These are phyloP conservation scores for Marmota monax DNA, from an alignment of 2,113 vertebrate genomes.

Conservation along the genomic window DNA sequence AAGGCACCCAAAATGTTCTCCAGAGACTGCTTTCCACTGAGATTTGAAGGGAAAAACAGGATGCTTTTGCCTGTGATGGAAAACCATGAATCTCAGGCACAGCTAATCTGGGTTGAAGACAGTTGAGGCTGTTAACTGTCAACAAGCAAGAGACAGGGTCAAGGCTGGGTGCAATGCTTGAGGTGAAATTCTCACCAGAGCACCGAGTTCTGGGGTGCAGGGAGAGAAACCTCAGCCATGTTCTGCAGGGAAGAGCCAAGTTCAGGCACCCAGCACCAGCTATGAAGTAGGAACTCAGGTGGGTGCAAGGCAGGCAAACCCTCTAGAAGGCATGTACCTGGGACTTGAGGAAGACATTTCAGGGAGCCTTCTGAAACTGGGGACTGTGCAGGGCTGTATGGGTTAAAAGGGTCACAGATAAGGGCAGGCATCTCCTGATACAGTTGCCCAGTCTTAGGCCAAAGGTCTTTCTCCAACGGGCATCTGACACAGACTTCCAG, in stretches of 20 bases:
- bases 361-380: background rate
- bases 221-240: background rate
- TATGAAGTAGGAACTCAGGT: background rate
- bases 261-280: background rate
- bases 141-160: background rate
- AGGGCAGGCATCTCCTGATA: background rate
- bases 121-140: background rate
- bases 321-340: fast-evolving
- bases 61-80: background rate
- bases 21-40: background rate
- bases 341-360: background rate
- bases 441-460: background rate
- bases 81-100: background rate
- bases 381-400: fast-evolving
- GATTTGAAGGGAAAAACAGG: background rate
- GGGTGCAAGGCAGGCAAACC: too few species aligned
- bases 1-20: background rate
- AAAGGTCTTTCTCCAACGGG: background rate
- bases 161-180: background rate
- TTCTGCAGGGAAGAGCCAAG: background rate
- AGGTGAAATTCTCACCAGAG: background rate
- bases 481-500: background rate
- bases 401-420: background rate
- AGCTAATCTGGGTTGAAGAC: background rate
- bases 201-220: background rate